phyloP scores from a whole-genome alignment of 2,113 vertebrate genomes.

The Dasypus novemcinctus region DNA sequence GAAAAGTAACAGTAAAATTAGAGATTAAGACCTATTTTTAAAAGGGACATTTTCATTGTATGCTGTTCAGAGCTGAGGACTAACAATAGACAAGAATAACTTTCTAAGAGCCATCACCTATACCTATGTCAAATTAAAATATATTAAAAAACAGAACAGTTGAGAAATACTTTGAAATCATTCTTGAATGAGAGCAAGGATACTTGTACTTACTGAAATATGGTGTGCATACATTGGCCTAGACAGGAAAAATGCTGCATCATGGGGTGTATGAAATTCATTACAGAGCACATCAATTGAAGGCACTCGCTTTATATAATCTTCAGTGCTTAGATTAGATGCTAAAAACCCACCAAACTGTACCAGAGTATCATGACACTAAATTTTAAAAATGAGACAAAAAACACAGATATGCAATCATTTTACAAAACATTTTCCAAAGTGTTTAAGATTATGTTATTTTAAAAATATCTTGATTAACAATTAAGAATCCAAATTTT shows the following conservation, averaged over 20 bases:
- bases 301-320: conserved; percentile 98
- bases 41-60: background rate
- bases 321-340: conserved; percentile 98
- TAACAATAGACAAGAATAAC: conserved; percentile 25
- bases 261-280: conserved; percentile 97
- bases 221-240: conserved; percentile 99
- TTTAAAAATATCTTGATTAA: conserved; percentile 26
- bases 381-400: conserved; percentile 66
- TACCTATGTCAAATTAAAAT: conserved; percentile 21
- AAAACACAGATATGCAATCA: conserved; percentile 41
- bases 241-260: conserved; percentile 98
- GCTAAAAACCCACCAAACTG: conserved; percentile 99
- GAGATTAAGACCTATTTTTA: background rate
- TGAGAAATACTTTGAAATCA: background rate
- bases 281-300: conserved; percentile 98
- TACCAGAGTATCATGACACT: conserved; percentile 98
- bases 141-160: conserved; percentile 23
- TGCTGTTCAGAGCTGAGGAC: background rate
- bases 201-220: conserved; percentile 92
- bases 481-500: conserved; percentile 32
- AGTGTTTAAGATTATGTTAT: conserved; percentile 20
- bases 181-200: conserved; percentile 21
- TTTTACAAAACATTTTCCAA: conserved; percentile 50
- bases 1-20: conserved; percentile 33
- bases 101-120: conserved; percentile 13